Evolutionary conservation across 2,113 vertebrate genomes (phyloP), one percentile per base, ranked within the genome.

Genomic region (Irena cyanogastra): DNA sequence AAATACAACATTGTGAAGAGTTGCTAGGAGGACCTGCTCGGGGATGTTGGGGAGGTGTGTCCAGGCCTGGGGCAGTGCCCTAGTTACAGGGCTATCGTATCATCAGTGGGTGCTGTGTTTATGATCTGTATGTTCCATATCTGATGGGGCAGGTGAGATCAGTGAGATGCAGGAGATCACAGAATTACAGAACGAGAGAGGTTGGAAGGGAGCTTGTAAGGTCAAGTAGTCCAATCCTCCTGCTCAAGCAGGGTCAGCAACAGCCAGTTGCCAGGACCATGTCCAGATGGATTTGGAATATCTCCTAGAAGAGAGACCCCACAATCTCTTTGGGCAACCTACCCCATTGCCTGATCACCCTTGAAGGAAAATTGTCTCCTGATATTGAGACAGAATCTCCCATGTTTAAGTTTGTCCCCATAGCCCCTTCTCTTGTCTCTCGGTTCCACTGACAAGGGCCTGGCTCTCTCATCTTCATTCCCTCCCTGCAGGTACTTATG

Each of bases 141-240:
- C 19, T 68, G 44, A 37, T 41, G 19, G 54, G 11, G 1, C 22
- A 64, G 42, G 21, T 15, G 20, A 80, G 59, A 31, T 27, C 3
- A 3, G 27, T 64, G 35, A 47, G 13, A 52, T 47, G 23, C 44
- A 76, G 63, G 35, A 72, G 24, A 93, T 42, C 20, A 79, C 8
- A 75, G 39, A 57, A 57, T 50, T 71, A 57, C 26, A 54, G 33
- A 85, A 66, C 1, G 12, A 20, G 31, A 78, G 69, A 69, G 2
- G 16, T 5, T 68, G 27, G 21, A 87, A 81, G 7, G 9, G 19
- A 79, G 6, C 9, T 57, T 7, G 1, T 23, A 35, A 57, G 9
- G 37, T 50, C 9, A 45, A 16, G 12, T 52, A 50, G n/a, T 79
- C 5, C 15, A 42, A 49, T 1, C 0, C 1, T 2, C 3, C 8